phyloP scores from a whole-genome alignment of 1,140 invertebrate genomes.

The Drosophila guanche region DNA sequence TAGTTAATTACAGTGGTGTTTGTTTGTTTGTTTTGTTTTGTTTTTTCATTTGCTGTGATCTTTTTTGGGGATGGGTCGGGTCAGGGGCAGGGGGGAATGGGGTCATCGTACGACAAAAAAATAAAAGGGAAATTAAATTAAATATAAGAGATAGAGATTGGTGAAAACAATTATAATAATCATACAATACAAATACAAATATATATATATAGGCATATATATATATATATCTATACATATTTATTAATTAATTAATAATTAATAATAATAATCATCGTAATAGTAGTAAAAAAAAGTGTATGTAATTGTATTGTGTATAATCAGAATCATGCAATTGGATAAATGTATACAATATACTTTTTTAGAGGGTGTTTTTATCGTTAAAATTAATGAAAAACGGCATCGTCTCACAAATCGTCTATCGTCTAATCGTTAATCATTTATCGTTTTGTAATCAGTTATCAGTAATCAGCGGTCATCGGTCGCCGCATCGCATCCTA shows the following conservation, averaged over 20 bases:
- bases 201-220: too few relatives aligned
- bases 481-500: too few relatives aligned
- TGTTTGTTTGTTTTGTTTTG: slow-evolving; percentile 34
- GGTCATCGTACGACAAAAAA: slow-evolving; percentile 46
- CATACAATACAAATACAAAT: too few relatives aligned
- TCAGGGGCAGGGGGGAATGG: slow-evolving; percentile 21
- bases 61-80: slow-evolving; percentile 37
- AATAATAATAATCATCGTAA: slow-evolving; percentile 65
- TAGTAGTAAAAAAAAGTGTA: slow-evolving; percentile 62
- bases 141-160: slow-evolving; percentile 46
- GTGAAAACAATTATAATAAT: slow-evolving; percentile 54
- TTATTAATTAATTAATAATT: slow-evolving; percentile 1
- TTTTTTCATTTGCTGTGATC: slow-evolving; percentile 54
- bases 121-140: slow-evolving; percentile 9
- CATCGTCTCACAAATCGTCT: slow-evolving; percentile 52
- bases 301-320: slow-evolving; percentile 36
- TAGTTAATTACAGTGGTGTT: slow-evolving; percentile 76
- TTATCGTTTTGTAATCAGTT: too few relatives aligned
- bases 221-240: too few relatives aligned
- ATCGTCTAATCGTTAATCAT: too few relatives aligned
- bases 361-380: slow-evolving; percentile 1
- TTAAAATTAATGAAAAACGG: slow-evolving; percentile 53
- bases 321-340: slow-evolving; percentile 18
- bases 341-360: slow-evolving; percentile 4
- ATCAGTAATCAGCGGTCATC: too few relatives aligned